These are phyloP conservation scores for Bradypus variegatus DNA, from an alignment of 2,797 vertebrate genomes.

Conservation along the genomic window DNA sequence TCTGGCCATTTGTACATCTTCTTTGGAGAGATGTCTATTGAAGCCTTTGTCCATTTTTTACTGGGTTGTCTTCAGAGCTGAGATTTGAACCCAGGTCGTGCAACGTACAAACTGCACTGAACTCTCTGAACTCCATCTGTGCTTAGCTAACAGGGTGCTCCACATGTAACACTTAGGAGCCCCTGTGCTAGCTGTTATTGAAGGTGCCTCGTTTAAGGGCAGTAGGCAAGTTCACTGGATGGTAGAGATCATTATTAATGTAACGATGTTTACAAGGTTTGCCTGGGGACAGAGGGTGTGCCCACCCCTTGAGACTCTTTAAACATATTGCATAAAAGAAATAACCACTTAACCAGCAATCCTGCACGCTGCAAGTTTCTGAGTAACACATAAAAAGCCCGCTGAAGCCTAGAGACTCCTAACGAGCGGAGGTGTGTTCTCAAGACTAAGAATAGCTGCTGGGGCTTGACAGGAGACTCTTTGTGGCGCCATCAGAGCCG, in stretches of 20 bases:
- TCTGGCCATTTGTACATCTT: no score
- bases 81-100: not conserved
- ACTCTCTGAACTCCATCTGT: not conserved
- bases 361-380: not conserved
- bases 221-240: rapidly evolving
- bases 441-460: conserved; percentile 36
- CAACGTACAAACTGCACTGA: no score
- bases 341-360: not conserved
- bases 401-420: conserved; percentile 26
- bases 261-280: rapidly evolving
- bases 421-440: conserved; percentile 33
- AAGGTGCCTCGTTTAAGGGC: not conserved
- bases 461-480: not conserved
- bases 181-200: rapidly evolving
- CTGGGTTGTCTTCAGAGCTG: not conserved
- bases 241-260: rapidly evolving
- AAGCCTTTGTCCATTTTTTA: no score
- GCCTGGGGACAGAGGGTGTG: not conserved
- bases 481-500: not conserved
- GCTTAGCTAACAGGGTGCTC: rapidly evolving
- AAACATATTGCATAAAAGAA: not conserved
- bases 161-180: rapidly evolving
- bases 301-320: rapidly evolving
- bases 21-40: no score
- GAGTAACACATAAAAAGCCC: conserved; percentile 14